Conservation (phyloP, 2,113 vertebrate genomes). For the Pyrgilauda ruficollis region DNA sequence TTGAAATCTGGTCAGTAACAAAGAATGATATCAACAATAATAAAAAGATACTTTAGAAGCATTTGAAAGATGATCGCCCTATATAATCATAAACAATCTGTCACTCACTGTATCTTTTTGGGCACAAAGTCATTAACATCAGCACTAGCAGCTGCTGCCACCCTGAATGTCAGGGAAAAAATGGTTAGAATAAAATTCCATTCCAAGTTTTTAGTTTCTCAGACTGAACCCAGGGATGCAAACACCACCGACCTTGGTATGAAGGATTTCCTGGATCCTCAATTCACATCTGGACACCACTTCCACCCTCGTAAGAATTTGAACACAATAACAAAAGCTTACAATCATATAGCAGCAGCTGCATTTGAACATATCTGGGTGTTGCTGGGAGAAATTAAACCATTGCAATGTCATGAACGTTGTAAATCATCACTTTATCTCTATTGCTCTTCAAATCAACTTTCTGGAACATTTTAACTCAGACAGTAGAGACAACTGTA, state of each 20-base stretch:
- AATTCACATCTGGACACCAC: neutral
- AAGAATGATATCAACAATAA: neutral
- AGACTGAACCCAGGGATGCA: neutral
- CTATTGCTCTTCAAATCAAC: neutral
- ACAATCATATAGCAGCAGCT: neutral
- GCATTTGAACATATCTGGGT: neutral
- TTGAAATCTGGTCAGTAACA: neutral
- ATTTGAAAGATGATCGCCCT: constrained; percentile 12
- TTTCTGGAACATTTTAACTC: neutral
- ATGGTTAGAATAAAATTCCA: neutral
- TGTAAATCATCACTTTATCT: neutral
- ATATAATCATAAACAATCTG: constrained; percentile 39
- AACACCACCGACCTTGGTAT: neutral
- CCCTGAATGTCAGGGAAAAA: neutral
- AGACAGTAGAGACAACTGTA: neutral
- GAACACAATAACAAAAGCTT: neutral
- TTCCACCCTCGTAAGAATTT: fast-evolving
- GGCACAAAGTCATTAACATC: constrained; percentile 8
- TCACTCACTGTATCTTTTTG: neutral
- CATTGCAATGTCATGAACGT: neutral
- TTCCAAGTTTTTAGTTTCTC: neutral
- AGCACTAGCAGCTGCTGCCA: constrained; percentile 8
- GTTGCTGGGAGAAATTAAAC: neutral
- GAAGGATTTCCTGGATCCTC: neutral
- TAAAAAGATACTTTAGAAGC: neutral